Conservation (phyloP, 2,888 invertebrate genomes). For the Gymnosoma rotundatum region DNA sequence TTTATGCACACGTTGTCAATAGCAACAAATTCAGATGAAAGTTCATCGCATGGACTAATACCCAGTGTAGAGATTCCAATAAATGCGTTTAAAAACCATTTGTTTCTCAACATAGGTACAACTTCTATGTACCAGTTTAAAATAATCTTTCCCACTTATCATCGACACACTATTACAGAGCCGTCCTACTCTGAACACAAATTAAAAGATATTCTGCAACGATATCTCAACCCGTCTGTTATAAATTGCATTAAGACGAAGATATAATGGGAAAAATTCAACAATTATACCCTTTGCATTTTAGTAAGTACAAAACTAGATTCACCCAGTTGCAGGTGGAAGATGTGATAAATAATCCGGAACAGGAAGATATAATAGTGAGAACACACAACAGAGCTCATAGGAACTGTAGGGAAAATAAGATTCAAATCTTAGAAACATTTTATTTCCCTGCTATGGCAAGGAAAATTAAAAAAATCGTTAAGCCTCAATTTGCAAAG, state of each 20-base stretch:
- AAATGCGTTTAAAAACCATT: too few relatives aligned
- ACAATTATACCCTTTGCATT: background rate
- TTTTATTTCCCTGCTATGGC: conserved; percentile 1
- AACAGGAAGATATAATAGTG: background rate
- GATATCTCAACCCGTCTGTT: too few relatives aligned
- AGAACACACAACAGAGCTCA: too few relatives aligned
- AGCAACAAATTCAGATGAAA: conserved; percentile 12
- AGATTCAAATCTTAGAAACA: background rate
- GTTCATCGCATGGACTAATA: background rate
- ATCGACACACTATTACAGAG: too few relatives aligned
- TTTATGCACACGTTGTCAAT: background rate
- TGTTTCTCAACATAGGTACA: too few relatives aligned
- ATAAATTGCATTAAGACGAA: background rate
- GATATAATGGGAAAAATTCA: conserved; percentile 1
- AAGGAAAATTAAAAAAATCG: conserved; percentile 2
- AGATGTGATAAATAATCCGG: background rate
- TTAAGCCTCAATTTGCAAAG: conserved; percentile 1
- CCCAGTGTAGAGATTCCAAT: background rate
- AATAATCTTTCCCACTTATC: too few relatives aligned
- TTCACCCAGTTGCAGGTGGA: background rate
- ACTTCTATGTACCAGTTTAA: too few relatives aligned
- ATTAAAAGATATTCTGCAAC: too few relatives aligned
- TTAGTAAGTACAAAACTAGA: background rate
- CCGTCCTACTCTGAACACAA: too few relatives aligned
- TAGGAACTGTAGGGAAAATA: too few relatives aligned